Conservation (phyloP, 1,140 invertebrate species). For the Drosophila lini region DNA sequence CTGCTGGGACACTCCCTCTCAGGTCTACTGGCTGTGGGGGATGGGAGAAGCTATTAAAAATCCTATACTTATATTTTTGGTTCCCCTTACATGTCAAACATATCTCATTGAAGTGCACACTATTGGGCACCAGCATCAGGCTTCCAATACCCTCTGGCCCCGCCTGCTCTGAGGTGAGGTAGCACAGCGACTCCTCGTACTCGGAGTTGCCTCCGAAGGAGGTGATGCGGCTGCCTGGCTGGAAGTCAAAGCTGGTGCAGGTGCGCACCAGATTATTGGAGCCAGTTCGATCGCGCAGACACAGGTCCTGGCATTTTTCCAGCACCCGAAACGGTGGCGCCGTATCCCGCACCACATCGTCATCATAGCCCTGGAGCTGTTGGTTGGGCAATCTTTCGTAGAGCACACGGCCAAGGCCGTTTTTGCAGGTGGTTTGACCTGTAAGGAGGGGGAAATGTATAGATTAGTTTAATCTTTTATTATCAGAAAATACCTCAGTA, state of each 20-base stretch:
- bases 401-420: conserved; percentile 92
- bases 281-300: conserved; percentile 91
- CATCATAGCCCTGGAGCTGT: conserved; percentile 94
- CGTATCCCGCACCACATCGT: conserved; percentile 93
- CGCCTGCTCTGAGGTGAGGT: conserved; percentile 92
- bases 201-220: conserved; percentile 92
- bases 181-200: conserved; percentile 96
- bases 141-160: conserved; percentile 94
- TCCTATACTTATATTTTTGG: no score
- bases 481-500: no score
- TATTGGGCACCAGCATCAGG: conserved; percentile 93
- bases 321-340: conserved; percentile 93
- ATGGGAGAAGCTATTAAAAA: no score
- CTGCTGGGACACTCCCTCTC: conserved; percentile 94
- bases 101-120: conserved; percentile 95
- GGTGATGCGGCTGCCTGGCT: conserved; percentile 92
- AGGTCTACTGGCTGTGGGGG: conserved; percentile 89
- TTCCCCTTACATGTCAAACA: conserved; percentile 92
- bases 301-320: conserved; percentile 94
- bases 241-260: conserved; percentile 95
- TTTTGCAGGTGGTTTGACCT: conserved; percentile 94
- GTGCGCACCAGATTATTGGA: conserved; percentile 91
- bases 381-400: conserved; percentile 95
- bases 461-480: no score
- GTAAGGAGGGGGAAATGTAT: not conserved